These are phyloP conservation scores for Monodelphis domestica DNA, from an alignment of 2,797 vertebrate genomes.

Conservation along the genomic window DNA sequence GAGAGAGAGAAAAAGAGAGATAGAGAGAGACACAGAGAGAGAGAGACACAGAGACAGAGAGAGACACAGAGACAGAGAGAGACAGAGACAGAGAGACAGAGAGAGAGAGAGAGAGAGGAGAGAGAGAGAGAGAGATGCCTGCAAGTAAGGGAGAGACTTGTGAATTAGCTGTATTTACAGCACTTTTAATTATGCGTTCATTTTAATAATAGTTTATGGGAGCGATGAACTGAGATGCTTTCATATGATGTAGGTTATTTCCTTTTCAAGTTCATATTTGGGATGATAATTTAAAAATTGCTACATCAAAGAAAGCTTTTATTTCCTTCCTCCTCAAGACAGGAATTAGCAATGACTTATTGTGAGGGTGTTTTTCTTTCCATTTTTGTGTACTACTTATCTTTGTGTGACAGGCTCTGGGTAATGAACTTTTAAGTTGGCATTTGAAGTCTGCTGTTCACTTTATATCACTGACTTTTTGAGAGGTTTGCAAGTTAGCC, in stretches of 20 bases:
- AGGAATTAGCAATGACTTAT: conserved; percentile 36
- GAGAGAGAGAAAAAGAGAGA: too few relatives aligned
- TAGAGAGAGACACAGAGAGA: too few relatives aligned
- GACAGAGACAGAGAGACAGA: not conserved
- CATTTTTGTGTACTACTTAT: not conserved
- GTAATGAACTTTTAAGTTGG: conserved; percentile 6
- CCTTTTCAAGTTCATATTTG: conserved; percentile 58
- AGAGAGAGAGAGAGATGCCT: not conserved
- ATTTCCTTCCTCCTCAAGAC: conserved; percentile 47
- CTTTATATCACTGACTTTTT: not conserved
- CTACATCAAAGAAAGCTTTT: conserved; percentile 43
- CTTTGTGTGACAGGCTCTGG: not conserved
- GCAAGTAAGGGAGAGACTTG: not conserved
- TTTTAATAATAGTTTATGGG: conserved; percentile 72
- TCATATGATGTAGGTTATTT: conserved; percentile 52
- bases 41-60: not conserved
- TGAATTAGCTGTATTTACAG: conserved; percentile 56
- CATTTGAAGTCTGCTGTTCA: not conserved
- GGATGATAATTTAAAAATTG: conserved; percentile 65
- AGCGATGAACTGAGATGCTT: conserved; percentile 58
- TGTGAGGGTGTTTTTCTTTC: conserved; percentile 30
- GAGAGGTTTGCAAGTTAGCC: not conserved
- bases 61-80: too few relatives aligned
- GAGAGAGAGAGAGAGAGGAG: not conserved
- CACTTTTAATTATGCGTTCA: conserved; percentile 58